These are phyloP conservation scores for Gouania willdenowi DNA, from an alignment of 2,797 vertebrate species.

Conservation along the genomic window DNA sequence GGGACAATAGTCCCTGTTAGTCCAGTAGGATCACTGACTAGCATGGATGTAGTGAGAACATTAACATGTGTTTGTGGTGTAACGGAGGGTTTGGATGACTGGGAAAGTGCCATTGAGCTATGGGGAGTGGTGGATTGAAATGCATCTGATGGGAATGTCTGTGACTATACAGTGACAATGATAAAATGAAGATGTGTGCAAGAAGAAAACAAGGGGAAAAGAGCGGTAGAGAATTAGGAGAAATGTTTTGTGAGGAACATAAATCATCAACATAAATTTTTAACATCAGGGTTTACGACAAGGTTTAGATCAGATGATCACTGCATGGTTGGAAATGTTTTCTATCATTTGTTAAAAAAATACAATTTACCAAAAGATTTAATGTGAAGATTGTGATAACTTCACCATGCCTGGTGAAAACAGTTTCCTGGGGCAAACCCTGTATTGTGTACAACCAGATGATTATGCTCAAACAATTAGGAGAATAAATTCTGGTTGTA, in stretches of 20 bases:
- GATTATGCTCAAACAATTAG: constrained; percentile 27
- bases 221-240: constrained; percentile 67
- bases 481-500: constrained; percentile 29
- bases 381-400: background rate
- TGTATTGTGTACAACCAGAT: constrained; percentile 20
- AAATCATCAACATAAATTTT: constrained; percentile 58
- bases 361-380: background rate
- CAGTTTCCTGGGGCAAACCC: constrained; percentile 42
- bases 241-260: constrained; percentile 64
- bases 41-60: constrained; percentile 63
- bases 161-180: constrained; percentile 58
- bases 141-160: constrained; percentile 71
- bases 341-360: constrained; percentile 1
- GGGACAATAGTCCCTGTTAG: constrained; percentile 54
- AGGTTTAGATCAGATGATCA: constrained; percentile 2
- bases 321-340: background rate
- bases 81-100: constrained; percentile 69
- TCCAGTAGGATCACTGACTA: constrained; percentile 65
- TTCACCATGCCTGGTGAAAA: constrained; percentile 29
- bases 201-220: constrained; percentile 50
- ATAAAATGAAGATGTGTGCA: constrained; percentile 49
- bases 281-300: constrained; percentile 48
- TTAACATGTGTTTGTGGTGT: constrained; percentile 71
- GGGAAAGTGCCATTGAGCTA: constrained; percentile 60
- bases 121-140: constrained; percentile 65